Percentiles rank a stretch among this genome's conserved stretches.
Evolutionary conservation across 2,113 vertebrate genomes (phyloP).

Genomic region (Uria lomvia): DNA sequence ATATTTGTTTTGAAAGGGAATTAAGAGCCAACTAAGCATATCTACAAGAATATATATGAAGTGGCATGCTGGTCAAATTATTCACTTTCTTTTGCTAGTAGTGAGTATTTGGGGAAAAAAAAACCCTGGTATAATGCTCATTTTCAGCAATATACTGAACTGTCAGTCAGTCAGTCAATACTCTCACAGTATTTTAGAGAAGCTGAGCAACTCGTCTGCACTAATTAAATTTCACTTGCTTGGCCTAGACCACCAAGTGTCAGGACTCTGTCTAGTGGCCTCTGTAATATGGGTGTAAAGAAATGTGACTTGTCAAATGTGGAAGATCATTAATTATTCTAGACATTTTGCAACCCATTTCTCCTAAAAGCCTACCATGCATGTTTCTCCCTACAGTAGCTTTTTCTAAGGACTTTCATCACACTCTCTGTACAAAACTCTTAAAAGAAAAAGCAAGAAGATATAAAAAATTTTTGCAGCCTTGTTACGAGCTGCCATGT

Average conservation of each 20-base stretch:
- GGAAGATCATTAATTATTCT: neutral
- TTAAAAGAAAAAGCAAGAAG: neutral
- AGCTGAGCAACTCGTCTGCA: neutral
- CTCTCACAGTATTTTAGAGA: neutral
- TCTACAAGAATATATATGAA: neutral
- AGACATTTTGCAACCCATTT: neutral
- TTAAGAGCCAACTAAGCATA: neutral
- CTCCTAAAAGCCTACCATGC: neutral
- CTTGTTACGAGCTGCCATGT: neutral
- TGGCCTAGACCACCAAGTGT: neutral
- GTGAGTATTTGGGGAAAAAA: neutral
- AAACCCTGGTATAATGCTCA: neutral
- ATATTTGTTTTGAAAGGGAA: neutral
- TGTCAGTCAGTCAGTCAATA: conserved; percentile 29
- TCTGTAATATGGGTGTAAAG: neutral
- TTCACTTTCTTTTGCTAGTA: neutral
- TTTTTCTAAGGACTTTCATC: neutral
- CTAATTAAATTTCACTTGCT: neutral
- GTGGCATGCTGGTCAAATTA: neutral
- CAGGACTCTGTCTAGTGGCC: neutral
- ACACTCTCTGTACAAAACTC: neutral
- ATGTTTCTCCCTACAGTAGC: neutral
- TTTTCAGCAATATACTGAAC: conserved; percentile 34
- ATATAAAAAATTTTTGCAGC: neutral
- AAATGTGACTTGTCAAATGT: neutral